phyloP scores from a whole-genome alignment of 2,113 vertebrate species.

The Circaetus cinerascens region DNA sequence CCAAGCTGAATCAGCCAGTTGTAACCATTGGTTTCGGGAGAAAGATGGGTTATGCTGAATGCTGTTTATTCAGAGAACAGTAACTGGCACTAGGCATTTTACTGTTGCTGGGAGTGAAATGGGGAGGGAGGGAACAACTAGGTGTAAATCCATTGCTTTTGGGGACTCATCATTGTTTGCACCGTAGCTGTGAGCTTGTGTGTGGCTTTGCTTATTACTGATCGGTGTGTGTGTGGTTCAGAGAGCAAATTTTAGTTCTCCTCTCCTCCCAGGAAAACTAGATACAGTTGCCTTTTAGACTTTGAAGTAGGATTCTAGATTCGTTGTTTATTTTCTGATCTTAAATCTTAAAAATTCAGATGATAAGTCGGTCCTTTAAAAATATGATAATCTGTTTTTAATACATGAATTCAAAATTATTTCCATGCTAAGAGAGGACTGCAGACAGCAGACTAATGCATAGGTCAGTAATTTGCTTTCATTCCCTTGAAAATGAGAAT shows the following conservation, averaged over 20 bases:
- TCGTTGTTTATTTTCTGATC: background rate
- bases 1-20: background rate
- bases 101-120: background rate
- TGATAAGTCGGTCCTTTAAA: background rate
- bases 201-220: background rate
- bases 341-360: background rate
- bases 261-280: background rate
- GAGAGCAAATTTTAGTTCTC: background rate
- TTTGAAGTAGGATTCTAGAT: background rate
- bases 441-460: background rate
- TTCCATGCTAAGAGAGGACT: background rate
- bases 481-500: background rate
- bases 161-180: background rate
- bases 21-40: background rate
- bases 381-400: background rate
- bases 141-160: background rate
- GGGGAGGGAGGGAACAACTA: background rate
- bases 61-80: background rate
- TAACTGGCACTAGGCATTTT: background rate
- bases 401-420: background rate
- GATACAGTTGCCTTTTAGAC: background rate
- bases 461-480: background rate
- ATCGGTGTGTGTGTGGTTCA: background rate
- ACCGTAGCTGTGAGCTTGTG: background rate
- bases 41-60: conserved; percentile 4